A percentile compares a stretch with the other conserved stretches of the same genome.
phyloP scores from a whole-genome alignment of 2,797 vertebrate species.

The Halcyon chelicuti region DNA sequence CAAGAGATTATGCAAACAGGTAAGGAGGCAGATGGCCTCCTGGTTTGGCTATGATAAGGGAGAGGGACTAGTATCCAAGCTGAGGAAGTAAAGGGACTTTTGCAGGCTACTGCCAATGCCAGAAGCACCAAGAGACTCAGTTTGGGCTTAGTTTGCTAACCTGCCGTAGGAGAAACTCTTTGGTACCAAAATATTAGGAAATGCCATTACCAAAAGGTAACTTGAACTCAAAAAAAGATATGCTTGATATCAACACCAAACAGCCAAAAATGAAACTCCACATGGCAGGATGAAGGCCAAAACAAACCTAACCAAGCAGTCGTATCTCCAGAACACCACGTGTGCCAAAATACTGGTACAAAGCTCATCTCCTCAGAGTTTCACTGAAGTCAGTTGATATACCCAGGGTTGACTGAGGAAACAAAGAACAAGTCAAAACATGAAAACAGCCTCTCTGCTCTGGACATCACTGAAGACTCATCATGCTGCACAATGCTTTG shows the following conservation, averaged over 20 bases:
- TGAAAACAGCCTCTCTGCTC: neutral
- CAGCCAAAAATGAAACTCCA: neutral
- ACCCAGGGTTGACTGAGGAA: neutral
- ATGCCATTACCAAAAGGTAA: neutral
- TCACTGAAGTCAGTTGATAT: neutral
- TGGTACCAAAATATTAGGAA: neutral
- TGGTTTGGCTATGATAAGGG: neutral
- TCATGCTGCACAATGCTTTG: neutral
- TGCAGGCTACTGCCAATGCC: neutral
- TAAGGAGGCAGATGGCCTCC: neutral
- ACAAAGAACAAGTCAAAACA: neutral
- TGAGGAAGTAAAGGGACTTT: neutral
- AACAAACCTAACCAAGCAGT: neutral
- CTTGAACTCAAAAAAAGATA: neutral
- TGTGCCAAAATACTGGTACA: neutral
- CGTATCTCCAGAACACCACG: neutral
- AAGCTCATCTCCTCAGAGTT: neutral
- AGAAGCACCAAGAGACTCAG: neutral
- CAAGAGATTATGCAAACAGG: neutral
- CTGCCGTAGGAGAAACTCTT: neutral
- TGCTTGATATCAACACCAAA: neutral
- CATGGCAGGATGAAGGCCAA: neutral
- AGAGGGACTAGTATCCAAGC: neutral
- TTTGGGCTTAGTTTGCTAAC: neutral
- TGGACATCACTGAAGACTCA: fast-evolving